A percentile compares a stretch with the other conserved stretches of the same genome.
phyloP scores from a whole-genome alignment of 1,140 invertebrate species.

The Penaeus japonicus region DNA sequence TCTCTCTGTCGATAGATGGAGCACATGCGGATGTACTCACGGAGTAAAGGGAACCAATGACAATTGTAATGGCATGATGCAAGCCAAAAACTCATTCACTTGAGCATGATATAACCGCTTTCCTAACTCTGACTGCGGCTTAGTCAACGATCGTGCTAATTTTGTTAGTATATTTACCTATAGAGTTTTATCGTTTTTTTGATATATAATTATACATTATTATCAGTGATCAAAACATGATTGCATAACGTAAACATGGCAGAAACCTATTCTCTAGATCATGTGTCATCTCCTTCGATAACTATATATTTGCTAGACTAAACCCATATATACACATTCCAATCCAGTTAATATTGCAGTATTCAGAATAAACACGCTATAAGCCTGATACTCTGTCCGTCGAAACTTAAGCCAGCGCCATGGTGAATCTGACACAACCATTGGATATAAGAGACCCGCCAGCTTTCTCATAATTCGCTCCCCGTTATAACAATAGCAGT shows the following conservation, averaged over 20 bases:
- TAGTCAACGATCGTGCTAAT: neutral
- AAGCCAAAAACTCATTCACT: neutral
- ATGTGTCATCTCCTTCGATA: neutral
- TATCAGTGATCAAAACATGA: no score
- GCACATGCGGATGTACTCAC: neutral
- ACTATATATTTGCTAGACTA: neutral
- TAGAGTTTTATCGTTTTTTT: no score
- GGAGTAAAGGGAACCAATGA: no score
- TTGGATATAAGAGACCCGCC: slow-evolving; percentile 55
- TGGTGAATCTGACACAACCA: slow-evolving; percentile 51
- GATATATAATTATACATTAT: no score
- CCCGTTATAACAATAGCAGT: slow-evolving; percentile 55
- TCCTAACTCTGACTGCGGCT: neutral
- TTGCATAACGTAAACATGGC: no score
- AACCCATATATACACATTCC: slow-evolving; percentile 20
- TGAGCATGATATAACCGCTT: neutral
- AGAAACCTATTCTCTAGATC: neutral
- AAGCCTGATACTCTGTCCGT: slow-evolving; percentile 28
- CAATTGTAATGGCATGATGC: neutral
- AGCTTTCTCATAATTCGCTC: slow-evolving; percentile 57
- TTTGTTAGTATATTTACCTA: neutral
- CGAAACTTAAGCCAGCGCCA: slow-evolving; percentile 54
- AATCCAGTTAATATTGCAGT: neutral
- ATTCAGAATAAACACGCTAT: slow-evolving; percentile 44
- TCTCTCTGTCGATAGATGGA: neutral